Evolutionary conservation across 1,140 invertebrate genomes (phyloP).

Genomic region (Brachionus plicatilis): DNA sequence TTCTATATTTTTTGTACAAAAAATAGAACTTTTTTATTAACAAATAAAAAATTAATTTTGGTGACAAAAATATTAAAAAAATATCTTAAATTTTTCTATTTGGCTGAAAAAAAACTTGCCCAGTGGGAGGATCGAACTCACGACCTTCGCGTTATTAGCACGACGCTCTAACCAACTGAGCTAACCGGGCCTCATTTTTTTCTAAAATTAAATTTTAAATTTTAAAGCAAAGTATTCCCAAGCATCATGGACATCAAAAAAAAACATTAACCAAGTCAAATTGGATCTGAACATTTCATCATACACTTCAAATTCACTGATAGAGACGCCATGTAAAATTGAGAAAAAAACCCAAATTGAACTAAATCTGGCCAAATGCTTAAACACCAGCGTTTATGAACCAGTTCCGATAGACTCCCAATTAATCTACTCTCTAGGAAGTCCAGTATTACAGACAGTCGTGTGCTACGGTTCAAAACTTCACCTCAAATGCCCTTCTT

Average conservation of each 20-base stretch:
- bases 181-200: background rate
- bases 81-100: too few species aligned
- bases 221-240: background rate
- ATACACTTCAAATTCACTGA: background rate
- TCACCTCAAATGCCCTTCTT: background rate
- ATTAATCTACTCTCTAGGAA: background rate
- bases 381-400: background rate
- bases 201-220: background rate
- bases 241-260: background rate
- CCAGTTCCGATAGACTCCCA: background rate
- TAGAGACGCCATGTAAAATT: background rate
- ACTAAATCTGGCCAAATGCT: background rate
- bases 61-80: too few species aligned
- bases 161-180: background rate
- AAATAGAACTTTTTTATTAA: too few species aligned
- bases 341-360: background rate
- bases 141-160: background rate
- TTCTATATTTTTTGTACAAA: too few species aligned
- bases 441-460: background rate
- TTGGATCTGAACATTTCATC: background rate
- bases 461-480: conserved; percentile 28
- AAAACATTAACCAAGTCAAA: background rate
- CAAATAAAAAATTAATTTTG: too few species aligned
- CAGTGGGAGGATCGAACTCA: background rate
- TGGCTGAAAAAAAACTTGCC: background rate